Percentiles rank a stretch among this genome's conserved stretches.
Conservation (phyloP, 2,888 invertebrate genomes). For the Gortyna flavago region DNA sequence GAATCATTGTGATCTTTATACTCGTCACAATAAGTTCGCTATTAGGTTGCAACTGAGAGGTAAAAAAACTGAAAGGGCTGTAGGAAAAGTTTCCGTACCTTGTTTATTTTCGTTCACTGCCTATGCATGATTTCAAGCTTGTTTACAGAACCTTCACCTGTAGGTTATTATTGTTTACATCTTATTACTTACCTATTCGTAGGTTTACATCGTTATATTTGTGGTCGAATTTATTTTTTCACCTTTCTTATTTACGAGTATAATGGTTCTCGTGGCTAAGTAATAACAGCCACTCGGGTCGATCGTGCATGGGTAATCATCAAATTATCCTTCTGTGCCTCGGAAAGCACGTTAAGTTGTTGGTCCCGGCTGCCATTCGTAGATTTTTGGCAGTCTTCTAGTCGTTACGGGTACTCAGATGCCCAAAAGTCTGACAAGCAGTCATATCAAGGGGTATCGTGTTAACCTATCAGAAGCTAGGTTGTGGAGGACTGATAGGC, state of each 20-base stretch:
- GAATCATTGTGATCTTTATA: too few relatives aligned
- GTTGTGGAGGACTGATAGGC: too few relatives aligned
- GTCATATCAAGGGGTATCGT: not conserved
- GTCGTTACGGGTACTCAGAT: not conserved
- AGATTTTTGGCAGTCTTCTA: not conserved
- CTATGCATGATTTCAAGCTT: not conserved
- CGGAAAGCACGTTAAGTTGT: not conserved
- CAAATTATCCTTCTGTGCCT: not conserved
- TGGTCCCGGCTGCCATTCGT: not conserved
- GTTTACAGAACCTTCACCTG: slow-evolving; percentile 13
- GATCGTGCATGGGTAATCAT: not conserved
- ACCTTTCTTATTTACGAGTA: not conserved
- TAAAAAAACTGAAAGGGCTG: too few relatives aligned
- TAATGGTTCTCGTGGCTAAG: not conserved
- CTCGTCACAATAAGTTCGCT: too few relatives aligned
- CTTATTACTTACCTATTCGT: too few relatives aligned
- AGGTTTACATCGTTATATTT: not conserved
- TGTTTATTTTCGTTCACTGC: too few relatives aligned
- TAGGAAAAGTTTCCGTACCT: not conserved
- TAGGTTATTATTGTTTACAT: not conserved
- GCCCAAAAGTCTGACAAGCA: not conserved
- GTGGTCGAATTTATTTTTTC: not conserved
- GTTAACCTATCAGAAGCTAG: too few relatives aligned
- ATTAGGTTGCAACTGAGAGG: too few relatives aligned
- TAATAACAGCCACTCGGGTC: not conserved